Evolutionary conservation across 2,888 invertebrate genomes (phyloP).

Genomic region (Chloroclysta siterata): DNA sequence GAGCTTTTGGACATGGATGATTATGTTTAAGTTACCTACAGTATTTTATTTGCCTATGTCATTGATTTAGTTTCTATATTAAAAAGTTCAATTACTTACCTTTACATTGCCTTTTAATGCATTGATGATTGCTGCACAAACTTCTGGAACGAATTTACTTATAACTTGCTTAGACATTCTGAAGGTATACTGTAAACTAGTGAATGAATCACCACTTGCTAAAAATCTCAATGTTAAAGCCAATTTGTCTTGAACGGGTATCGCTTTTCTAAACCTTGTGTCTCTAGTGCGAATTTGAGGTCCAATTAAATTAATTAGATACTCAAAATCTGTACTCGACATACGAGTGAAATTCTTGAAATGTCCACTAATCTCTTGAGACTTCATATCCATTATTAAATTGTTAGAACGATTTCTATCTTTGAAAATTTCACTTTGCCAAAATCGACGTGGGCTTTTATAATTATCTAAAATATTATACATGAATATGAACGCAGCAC

Average conservation of each 20-base stretch:
- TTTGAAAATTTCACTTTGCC: no score
- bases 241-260: conserved; percentile 2
- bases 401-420: no score
- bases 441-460: no score
- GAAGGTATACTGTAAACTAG: conserved; percentile 3
- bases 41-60: conserved; percentile 15
- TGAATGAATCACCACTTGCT: conserved; percentile 4
- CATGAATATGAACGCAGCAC: no score
- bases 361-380: no score
- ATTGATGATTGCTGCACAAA: not conserved
- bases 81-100: conserved; percentile 14
- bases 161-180: conserved; percentile 4
- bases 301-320: conserved; percentile 2
- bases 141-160: not conserved
- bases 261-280: conserved; percentile 11
- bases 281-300: conserved; percentile 10
- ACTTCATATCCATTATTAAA: no score
- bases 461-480: no score
- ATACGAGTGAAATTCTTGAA: no score
- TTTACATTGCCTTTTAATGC: conserved; percentile 4
- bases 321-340: conserved; percentile 2
- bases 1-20: conserved; percentile 23
- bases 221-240: conserved; percentile 1
- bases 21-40: conserved; percentile 23
- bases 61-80: conserved; percentile 13